Evolutionary conservation across 2,797 vertebrate genomes (phyloP).

Genomic region (Propithecus perrieri): DNA sequence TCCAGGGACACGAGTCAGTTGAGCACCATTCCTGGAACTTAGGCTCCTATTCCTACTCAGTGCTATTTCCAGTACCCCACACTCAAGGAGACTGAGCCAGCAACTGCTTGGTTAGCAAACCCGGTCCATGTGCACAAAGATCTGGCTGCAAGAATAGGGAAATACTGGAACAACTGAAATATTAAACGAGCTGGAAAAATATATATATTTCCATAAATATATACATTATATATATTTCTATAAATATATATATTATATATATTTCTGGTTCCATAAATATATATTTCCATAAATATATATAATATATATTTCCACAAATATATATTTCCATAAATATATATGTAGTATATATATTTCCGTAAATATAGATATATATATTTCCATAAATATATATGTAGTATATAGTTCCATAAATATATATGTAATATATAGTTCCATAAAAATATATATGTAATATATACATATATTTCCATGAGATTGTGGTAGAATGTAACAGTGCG

Average conservation of each 20-base stretch:
- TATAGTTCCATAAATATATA: too few species aligned
- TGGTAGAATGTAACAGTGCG: neutral
- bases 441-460: neutral
- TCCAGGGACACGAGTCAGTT: neutral
- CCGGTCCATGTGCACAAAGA: neutral
- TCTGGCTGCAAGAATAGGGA: neutral
- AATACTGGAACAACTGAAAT: neutral
- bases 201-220: neutral
- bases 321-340: too few species aligned
- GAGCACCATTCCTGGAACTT: neutral
- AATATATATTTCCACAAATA: too few species aligned
- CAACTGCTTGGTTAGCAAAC: neutral
- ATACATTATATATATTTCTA: too few species aligned
- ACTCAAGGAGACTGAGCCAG: neutral
- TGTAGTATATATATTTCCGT: too few species aligned
- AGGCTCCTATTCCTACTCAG: neutral
- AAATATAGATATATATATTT: too few species aligned
- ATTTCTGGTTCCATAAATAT: too few species aligned
- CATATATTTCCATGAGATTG: neutral
- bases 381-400: too few species aligned
- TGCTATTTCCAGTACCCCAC: neutral
- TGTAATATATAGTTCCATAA: too few species aligned
- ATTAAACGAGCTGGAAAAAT: neutral
- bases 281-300: too few species aligned
- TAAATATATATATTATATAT: too few species aligned